A percentile compares a stretch with the other conserved stretches of the same genome.
Evolutionary conservation across 2,797 vertebrate species (phyloP).

Genomic region (Alcedo atthis): DNA sequence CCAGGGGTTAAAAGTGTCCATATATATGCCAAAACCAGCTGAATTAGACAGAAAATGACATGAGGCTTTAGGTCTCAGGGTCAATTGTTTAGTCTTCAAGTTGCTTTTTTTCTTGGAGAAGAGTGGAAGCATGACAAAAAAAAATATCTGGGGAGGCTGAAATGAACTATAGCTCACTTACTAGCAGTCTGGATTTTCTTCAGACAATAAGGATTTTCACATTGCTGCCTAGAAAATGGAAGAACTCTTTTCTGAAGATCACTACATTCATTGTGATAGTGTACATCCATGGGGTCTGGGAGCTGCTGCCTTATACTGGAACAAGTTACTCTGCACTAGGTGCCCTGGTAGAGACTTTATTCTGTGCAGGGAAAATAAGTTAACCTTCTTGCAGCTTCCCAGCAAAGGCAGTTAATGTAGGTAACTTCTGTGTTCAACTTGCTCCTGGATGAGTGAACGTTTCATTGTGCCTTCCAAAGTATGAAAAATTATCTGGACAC

Average conservation of each 20-base stretch:
- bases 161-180: conserved; percentile 43
- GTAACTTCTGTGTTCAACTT: background rate
- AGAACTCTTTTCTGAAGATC: background rate
- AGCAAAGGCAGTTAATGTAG: background rate
- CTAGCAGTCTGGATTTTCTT: background rate
- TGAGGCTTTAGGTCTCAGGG: conserved; percentile 31
- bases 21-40: conserved; percentile 14
- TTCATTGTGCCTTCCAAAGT: background rate
- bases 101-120: conserved; percentile 4
- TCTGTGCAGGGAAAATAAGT: rapidly evolving
- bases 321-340: background rate
- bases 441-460: rapidly evolving
- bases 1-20: background rate
- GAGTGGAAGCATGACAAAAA: conserved; percentile 49
- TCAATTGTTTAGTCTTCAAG: conserved; percentile 63
- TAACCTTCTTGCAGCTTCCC: background rate
- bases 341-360: background rate
- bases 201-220: background rate
- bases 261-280: rapidly evolving
- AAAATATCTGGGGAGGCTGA: conserved; percentile 61
- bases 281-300: background rate
- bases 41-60: conserved; percentile 46
- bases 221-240: background rate
- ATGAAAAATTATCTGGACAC: background rate
- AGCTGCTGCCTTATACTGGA: background rate